These are phyloP conservation scores for Apostichopus parvimensis DNA, from an alignment of 35 echinoderm and acorn worm species.

Conservation along the genomic window DNA sequence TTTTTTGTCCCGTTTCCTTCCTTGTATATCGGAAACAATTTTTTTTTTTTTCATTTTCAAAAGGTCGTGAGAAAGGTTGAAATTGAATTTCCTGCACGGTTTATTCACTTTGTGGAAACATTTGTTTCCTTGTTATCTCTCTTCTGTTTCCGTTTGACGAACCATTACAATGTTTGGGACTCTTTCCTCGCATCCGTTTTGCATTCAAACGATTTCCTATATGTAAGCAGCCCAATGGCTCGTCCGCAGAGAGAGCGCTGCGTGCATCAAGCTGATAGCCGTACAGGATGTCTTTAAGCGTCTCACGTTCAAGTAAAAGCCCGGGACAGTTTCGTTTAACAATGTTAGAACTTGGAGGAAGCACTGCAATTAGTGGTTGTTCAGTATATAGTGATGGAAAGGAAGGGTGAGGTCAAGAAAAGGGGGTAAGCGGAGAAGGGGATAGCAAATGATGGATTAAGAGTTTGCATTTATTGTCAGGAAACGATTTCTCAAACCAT, in stretches of 20 bases:
- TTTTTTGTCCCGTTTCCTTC: slow-evolving; percentile 7
- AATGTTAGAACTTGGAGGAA: too few species aligned
- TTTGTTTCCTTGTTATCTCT: slow-evolving; percentile 27
- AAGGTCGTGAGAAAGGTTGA: slow-evolving; percentile 49
- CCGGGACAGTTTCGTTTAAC: too few species aligned
- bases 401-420: too few species aligned
- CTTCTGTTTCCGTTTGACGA: slow-evolving; percentile 3
- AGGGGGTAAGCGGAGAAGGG: too few species aligned
- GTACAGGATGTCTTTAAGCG: neutral
- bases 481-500: too few species aligned
- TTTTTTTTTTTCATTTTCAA: slow-evolving; percentile 16
- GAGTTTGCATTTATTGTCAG: too few species aligned
- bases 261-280: neutral
- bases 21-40: slow-evolving; percentile 29
- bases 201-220: slow-evolving; percentile 31
- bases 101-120: slow-evolving; percentile 53
- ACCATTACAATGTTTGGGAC: slow-evolving; percentile 36
- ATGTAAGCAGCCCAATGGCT: neutral
- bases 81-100: slow-evolving; percentile 23
- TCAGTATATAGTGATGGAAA: too few species aligned
- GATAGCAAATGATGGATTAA: too few species aligned
- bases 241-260: neutral
- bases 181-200: slow-evolving; percentile 24
- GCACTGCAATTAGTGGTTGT: too few species aligned
- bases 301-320: too few species aligned